phyloP scores from a whole-genome alignment of 2,113 vertebrate species.

The Bubo scandiacus region DNA sequence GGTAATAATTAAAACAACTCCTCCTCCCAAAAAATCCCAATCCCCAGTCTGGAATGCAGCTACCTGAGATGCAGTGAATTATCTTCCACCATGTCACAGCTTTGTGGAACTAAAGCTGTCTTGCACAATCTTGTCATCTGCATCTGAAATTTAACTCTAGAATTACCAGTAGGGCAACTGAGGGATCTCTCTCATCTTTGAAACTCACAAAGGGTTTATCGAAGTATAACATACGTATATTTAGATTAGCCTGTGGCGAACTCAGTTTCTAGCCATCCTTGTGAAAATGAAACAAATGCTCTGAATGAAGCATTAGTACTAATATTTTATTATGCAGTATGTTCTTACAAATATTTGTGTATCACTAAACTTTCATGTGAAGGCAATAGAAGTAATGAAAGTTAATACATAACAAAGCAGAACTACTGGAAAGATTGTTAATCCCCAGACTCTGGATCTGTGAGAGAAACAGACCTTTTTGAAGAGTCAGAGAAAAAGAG shows the following conservation, averaged over 20 bases:
- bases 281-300: neutral
- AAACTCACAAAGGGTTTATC: neutral
- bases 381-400: neutral
- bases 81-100: neutral
- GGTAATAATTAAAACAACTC: neutral
- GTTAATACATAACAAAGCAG: neutral
- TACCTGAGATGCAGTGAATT: neutral
- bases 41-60: neutral
- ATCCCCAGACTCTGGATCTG: neutral
- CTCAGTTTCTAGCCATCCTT: neutral
- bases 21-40: fast-evolving
- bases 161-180: neutral
- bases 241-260: neutral
- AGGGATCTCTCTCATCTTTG: neutral
- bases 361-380: neutral
- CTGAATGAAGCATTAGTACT: neutral
- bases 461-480: neutral
- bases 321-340: neutral
- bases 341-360: neutral
- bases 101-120: neutral
- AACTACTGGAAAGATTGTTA: neutral
- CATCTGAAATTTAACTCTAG: neutral
- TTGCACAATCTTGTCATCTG: neutral
- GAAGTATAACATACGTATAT: neutral
- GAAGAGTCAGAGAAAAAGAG: neutral